Base-by-base conservation (phyloP, 2,113 vertebrate species). In the Eublepharis macularius region DNA sequence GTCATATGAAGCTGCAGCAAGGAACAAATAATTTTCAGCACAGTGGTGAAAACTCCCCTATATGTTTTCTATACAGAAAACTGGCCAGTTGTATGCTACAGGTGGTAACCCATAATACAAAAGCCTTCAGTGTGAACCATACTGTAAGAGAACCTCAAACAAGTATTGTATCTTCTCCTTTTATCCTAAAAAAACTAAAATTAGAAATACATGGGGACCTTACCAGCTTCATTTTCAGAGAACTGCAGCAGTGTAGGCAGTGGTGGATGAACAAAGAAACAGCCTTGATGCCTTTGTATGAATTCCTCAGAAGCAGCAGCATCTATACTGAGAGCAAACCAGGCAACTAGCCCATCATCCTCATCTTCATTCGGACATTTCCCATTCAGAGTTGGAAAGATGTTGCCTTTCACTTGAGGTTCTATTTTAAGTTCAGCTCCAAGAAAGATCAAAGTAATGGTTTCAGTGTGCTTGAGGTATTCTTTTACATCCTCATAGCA, bases 371-470 rank as follows among this genome's bases (percentile, higher is more conserved):
- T 69, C 6, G 83, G 69, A 73, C 80, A 29, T 36, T 89, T 72
- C 34, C 54, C 77, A 77, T 39, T 76, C 57, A 3, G 49, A 57
- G 85, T 83, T 83, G 70, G 24, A 3, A 32, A 16, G 2, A 47
- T 26, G 41, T 85, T 88, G 63, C 34, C 36, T 7, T 88, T 90
- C 47, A 87, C 84, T 84, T 93, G 94, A 88, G 95, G 96, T 89
- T 99, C 97, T 34, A 97, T 96, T 80, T 98, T 98, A 36, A 95
- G 96, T 89, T 99, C 97, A n/a, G 97, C 96, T 80, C 99, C 98
- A 34, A 99, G 96, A 93, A 99, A 99, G 93, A 99, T 84, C 75
- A 97, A 90, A 68, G 94, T 94, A 32, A 93, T 75, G 3, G 94
- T 93, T 32, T 96, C 92, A 2, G 90, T 93, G 36, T 96, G 92